Evolutionary conservation across 2,113 vertebrate species (phyloP).

Genomic region (Sapayoa aenigma): DNA sequence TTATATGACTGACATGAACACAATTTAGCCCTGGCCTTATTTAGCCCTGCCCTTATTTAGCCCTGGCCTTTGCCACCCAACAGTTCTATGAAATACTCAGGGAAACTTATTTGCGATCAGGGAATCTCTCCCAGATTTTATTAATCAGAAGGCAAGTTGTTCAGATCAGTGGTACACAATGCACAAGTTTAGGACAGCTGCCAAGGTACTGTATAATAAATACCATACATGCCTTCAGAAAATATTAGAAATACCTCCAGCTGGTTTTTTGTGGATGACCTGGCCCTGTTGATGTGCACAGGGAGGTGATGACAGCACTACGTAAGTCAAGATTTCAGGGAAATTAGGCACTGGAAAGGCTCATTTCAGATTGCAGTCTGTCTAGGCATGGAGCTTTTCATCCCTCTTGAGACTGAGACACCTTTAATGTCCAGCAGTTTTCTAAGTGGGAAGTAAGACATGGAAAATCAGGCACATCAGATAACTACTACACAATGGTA

Average conservation of each 20-base stretch:
- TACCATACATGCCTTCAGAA: background rate
- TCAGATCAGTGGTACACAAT: background rate
- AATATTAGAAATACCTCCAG: background rate
- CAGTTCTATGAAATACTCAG: background rate
- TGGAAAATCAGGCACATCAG: background rate
- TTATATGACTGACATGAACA: background rate
- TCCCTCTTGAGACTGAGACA: background rate
- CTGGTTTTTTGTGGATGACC: background rate
- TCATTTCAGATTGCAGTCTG: background rate
- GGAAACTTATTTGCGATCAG: background rate
- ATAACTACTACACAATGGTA: background rate
- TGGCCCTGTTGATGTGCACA: background rate
- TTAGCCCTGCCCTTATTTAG: too few relatives aligned
- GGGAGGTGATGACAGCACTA: background rate
- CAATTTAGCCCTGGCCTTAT: background rate
- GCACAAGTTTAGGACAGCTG: background rate
- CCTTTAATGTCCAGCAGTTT: background rate
- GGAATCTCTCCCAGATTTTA: background rate
- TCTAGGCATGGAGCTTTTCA: background rate
- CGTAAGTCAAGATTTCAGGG: background rate
- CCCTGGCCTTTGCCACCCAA: background rate
- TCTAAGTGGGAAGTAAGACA: background rate
- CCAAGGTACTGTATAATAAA: background rate
- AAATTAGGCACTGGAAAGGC: background rate
- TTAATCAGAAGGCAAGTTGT: background rate